Conservation (phyloP, 2,797 vertebrate species). For the Clarias platycephalus region DNA sequence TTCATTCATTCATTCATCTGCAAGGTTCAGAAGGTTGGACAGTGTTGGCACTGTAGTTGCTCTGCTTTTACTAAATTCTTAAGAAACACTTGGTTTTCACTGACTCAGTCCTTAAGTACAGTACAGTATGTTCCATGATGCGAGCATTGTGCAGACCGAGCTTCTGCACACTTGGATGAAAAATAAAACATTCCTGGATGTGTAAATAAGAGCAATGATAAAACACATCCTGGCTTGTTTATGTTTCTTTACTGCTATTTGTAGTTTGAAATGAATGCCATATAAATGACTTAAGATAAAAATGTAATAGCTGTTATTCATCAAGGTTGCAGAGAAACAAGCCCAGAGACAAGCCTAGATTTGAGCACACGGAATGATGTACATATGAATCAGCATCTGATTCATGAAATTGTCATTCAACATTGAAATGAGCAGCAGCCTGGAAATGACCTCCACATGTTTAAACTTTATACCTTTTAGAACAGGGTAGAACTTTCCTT, state of each 20-base stretch:
- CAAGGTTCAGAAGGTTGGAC: conserved; percentile 1
- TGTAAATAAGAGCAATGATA: conserved; percentile 29
- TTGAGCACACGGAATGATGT: not conserved
- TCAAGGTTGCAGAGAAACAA: conserved; percentile 11
- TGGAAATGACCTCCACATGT: not conserved
- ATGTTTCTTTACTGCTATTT: conserved; percentile 5
- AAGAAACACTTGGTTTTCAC: not conserved
- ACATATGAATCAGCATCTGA: conserved; percentile 4
- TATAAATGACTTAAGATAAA: not conserved
- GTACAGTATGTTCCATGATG: conserved; percentile 37
- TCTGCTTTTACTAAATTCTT: not conserved
- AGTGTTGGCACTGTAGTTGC: not conserved
- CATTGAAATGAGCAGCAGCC: not conserved
- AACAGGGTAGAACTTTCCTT: not conserved
- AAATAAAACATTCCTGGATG: conserved; percentile 23
- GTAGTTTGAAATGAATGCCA: not conserved
- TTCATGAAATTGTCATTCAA: not conserved
- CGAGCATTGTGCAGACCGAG: conserved; percentile 10
- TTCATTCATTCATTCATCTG: not conserved
- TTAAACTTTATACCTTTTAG: not conserved
- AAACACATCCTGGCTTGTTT: not conserved
- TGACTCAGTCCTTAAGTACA: conserved; percentile 26
- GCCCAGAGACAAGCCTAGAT: not conserved
- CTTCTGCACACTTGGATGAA: conserved; percentile 19
- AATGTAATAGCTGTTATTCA: conserved; percentile 2